Evolutionary conservation across 2,888 invertebrate species (phyloP).

Genomic region (Stictocephala bisonia): DNA sequence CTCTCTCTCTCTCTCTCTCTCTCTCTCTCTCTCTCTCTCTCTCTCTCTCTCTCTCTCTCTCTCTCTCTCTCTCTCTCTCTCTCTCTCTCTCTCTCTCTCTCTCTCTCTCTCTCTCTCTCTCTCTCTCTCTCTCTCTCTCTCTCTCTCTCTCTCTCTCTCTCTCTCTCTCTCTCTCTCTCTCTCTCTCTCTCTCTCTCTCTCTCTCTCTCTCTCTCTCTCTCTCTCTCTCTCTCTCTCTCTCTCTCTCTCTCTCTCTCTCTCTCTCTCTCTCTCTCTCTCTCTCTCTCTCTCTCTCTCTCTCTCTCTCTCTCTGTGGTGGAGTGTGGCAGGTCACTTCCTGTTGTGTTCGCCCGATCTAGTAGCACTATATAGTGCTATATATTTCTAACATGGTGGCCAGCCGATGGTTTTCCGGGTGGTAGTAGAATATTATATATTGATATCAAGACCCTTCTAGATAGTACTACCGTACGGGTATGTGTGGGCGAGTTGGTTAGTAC

Average conservation of each 20-base stretch:
- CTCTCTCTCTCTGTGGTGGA: conserved; percentile 2
- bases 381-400: too few species aligned
- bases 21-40: too few species aligned
- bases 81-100: conserved; percentile 13
- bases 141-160: conserved; percentile 13
- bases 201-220: conserved; percentile 13
- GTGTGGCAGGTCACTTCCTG: too few species aligned
- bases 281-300: conserved; percentile 13
- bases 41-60: too few species aligned
- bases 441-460: too few species aligned
- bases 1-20: too few species aligned
- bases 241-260: conserved; percentile 13
- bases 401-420: too few species aligned
- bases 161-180: conserved; percentile 13
- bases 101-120: conserved; percentile 13
- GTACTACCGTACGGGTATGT: too few species aligned
- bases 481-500: too few species aligned
- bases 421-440: too few species aligned
- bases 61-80: conserved; percentile 8
- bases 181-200: conserved; percentile 13
- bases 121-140: conserved; percentile 13
- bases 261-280: conserved; percentile 13
- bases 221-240: conserved; percentile 13
- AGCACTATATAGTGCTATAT: too few species aligned
- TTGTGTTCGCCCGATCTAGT: too few species aligned